Conservation (phyloP, 92 coral and sea anemone genomes). For the Bergia sp. region DNA sequence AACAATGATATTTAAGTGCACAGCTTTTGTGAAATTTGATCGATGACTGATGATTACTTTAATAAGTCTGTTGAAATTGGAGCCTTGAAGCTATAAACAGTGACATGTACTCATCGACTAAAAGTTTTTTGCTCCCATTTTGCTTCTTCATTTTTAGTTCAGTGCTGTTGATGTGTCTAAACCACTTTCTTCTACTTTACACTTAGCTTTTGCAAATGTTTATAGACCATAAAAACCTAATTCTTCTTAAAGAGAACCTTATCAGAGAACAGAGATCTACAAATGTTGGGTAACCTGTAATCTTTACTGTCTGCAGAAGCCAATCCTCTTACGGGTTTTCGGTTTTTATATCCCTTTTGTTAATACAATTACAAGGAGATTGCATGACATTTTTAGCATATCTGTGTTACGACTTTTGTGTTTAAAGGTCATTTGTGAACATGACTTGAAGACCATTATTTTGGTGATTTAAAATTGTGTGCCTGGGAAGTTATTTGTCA, state of each 20-base stretch:
- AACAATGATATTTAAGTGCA: not conserved
- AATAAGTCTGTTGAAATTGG: constrained; percentile 29
- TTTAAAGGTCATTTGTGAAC: constrained; percentile 53
- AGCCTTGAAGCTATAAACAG: not conserved
- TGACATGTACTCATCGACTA: not conserved
- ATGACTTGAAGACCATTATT: constrained; percentile 1
- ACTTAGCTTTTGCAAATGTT: not conserved
- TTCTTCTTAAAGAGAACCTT: not conserved
- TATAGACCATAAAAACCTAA: not conserved
- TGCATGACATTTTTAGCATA: constrained; percentile 77
- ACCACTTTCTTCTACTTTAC: not conserved
- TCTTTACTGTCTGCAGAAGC: not conserved
- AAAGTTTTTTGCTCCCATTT: not conserved
- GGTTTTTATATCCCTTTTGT: not conserved
- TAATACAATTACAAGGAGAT: constrained; percentile 41
- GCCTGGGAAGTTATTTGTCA: not conserved
- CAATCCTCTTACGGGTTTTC: constrained; percentile 9
- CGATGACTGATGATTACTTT: not conserved
- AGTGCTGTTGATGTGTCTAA: not conserved
- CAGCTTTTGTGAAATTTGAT: constrained; percentile 28
- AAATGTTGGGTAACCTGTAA: constrained; percentile 22
- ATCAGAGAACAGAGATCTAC: constrained; percentile 20
- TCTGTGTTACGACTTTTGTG: constrained; percentile 59
- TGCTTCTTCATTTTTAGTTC: not conserved
- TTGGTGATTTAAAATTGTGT: not conserved